Conservation (phyloP, 2,888 invertebrate genomes). For the Xanthorhoe spadicearia region DNA sequence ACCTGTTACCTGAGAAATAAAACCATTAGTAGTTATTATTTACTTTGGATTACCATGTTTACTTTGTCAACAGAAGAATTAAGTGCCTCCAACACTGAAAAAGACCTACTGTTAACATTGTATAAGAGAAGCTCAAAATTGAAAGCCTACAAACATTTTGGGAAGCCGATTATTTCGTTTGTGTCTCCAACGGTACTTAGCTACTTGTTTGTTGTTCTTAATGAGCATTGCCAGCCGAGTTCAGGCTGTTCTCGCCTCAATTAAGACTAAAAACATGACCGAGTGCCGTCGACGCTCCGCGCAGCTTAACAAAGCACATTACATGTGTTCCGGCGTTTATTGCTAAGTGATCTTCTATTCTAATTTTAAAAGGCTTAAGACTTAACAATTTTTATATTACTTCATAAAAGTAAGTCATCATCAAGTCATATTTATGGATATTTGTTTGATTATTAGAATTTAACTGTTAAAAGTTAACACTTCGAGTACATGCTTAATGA, state of each 20-base stretch:
- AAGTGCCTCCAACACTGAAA: not conserved
- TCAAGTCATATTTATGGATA: too few relatives aligned
- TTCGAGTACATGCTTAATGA: too few relatives aligned
- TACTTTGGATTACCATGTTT: too few relatives aligned
- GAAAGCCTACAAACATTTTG: slow-evolving; percentile 41
- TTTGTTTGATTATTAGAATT: too few relatives aligned
- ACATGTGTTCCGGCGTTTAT: slow-evolving; percentile 30
- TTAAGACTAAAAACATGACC: slow-evolving; percentile 81
- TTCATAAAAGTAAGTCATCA: not conserved
- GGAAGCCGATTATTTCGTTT: slow-evolving; percentile 79
- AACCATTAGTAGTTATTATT: too few relatives aligned
- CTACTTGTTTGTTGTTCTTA: slow-evolving; percentile 82
- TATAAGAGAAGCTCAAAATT: slow-evolving; percentile 36
- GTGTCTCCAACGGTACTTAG: slow-evolving; percentile 68
- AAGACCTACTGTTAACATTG: slow-evolving; percentile 12
- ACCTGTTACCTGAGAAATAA: not conserved
- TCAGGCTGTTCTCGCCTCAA: slow-evolving; percentile 78
- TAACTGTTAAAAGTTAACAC: too few relatives aligned
- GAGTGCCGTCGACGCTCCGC: slow-evolving; percentile 59
- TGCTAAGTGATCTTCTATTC: slow-evolving; percentile 23
- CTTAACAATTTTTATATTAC: not conserved
- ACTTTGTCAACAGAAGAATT: too few relatives aligned
- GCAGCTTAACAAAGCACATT: slow-evolving; percentile 23
- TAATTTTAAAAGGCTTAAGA: not conserved
- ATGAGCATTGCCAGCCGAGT: slow-evolving; percentile 81